These are phyloP conservation scores for Lissonota sp. DNA, from an alignment of 2,888 invertebrate species.

Conservation along the genomic window DNA sequence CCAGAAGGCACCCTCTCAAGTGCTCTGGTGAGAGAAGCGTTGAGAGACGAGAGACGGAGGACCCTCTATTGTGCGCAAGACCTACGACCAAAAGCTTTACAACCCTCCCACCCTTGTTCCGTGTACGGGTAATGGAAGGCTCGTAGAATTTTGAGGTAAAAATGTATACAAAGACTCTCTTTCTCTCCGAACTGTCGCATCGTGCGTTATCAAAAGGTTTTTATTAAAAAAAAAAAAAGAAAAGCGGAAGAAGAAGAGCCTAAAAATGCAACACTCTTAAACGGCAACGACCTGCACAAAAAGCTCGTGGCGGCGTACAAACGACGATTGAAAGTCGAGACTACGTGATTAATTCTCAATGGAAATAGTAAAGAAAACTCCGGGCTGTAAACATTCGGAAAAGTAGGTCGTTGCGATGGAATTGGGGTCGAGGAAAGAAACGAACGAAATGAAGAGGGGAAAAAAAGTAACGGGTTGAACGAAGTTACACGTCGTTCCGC, in stretches of 20 bases:
- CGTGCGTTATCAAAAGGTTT: constrained; percentile 11
- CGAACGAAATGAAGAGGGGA: constrained; percentile 15
- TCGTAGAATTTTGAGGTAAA: background rate
- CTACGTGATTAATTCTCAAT: constrained; percentile 37
- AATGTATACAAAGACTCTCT: background rate
- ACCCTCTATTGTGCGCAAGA: constrained; percentile 49
- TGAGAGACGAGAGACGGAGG: constrained; percentile 16
- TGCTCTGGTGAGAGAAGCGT: constrained; percentile 28
- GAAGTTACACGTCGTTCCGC: background rate
- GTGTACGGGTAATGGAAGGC: background rate
- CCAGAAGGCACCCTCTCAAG: constrained; percentile 23
- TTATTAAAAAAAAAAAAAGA: background rate
- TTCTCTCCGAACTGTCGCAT: background rate
- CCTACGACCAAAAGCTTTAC: constrained; percentile 40
- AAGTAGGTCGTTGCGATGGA: constrained; percentile 12
- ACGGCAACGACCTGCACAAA: too few species aligned
- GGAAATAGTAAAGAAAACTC: constrained; percentile 1
- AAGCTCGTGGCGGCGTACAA: background rate
- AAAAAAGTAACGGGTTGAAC: too few species aligned
- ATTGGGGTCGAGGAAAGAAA: constrained; percentile 27
- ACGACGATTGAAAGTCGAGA: constrained; percentile 9
- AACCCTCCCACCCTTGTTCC: constrained; percentile 17
- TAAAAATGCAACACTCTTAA: too few species aligned
- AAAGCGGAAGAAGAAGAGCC: background rate
- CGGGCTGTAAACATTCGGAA: background rate